Evolutionary conservation across 2,888 invertebrate genomes (phyloP).

Genomic region (Scelioninae gen. 1): DNA sequence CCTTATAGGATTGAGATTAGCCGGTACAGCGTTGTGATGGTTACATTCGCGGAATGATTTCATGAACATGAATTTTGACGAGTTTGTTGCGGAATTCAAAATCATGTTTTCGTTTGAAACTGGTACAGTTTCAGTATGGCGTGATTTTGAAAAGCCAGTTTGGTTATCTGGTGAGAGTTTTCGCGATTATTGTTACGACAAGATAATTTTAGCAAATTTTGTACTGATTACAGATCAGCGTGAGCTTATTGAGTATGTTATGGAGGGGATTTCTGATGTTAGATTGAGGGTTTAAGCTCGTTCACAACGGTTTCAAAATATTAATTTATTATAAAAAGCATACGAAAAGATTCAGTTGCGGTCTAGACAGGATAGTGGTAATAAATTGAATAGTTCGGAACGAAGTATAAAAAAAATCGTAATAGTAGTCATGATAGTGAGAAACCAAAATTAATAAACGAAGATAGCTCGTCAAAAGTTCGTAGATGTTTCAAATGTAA

Average conservation of each 20-base stretch:
- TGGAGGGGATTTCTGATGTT: conserved; percentile 3
- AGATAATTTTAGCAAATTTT: conserved; percentile 27
- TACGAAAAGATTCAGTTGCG: no score
- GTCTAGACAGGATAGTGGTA: no score
- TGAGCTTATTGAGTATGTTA: conserved; percentile 36
- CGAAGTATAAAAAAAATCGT: no score
- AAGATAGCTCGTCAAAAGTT: no score
- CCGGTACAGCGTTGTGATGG: conserved; percentile 47
- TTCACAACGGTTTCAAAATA: background rate
- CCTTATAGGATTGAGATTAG: conserved; percentile 1
- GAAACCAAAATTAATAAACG: no score
- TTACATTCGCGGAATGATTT: conserved; percentile 51
- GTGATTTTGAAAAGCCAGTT: conserved; percentile 33
- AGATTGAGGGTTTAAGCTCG: conserved; percentile 15
- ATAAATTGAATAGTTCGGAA: no score
- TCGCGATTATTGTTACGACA: conserved; percentile 45
- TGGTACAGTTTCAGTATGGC: background rate
- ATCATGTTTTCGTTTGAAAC: background rate
- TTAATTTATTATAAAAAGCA: background rate
- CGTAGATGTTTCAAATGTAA: no score
- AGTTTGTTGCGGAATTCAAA: conserved; percentile 5
- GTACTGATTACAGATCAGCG: conserved; percentile 35
- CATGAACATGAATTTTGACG: background rate
- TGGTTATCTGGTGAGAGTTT: conserved; percentile 43
- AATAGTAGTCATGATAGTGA: no score